These are phyloP conservation scores for Merluccius polli DNA, from an alignment of 2,797 vertebrate species.

Conservation along the genomic window DNA sequence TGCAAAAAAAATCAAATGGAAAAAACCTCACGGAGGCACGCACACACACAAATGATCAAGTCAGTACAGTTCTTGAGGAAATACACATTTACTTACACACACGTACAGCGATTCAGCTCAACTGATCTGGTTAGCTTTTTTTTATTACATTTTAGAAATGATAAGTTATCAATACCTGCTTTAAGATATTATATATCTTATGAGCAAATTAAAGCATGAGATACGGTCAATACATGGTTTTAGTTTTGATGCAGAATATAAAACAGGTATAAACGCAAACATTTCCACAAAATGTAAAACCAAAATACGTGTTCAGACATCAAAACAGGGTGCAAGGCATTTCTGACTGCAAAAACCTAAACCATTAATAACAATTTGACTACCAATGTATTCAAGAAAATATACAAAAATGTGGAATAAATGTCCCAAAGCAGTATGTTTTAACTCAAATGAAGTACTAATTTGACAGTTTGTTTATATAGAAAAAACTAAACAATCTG, in stretches of 20 bases:
- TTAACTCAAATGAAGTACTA: background rate
- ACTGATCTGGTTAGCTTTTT: background rate
- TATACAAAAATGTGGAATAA: background rate
- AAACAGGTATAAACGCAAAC: background rate
- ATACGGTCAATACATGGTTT: background rate
- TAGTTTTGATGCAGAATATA: background rate
- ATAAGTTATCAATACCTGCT: background rate
- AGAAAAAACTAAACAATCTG: background rate
- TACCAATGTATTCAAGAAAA: conserved; percentile 1
- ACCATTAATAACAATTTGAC: background rate
- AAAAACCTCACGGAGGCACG: too few relatives aligned
- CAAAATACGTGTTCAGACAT: background rate
- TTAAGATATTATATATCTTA: background rate
- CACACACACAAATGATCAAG: background rate
- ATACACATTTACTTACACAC: background rate
- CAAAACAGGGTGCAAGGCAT: background rate
- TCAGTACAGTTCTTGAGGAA: background rate
- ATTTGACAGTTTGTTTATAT: background rate
- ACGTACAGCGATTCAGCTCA: background rate
- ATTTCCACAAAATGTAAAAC: conserved; percentile 2
- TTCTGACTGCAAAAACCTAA: background rate
- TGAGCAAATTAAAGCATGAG: conserved; percentile 3
- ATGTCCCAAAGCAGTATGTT: conserved; percentile 4
- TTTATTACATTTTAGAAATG: conserved; percentile 7
- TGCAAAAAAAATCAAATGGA: too few relatives aligned